These are phyloP conservation scores for Sarcophaga subvicina DNA, from an alignment of 2,888 invertebrate species.

Conservation along the genomic window DNA sequence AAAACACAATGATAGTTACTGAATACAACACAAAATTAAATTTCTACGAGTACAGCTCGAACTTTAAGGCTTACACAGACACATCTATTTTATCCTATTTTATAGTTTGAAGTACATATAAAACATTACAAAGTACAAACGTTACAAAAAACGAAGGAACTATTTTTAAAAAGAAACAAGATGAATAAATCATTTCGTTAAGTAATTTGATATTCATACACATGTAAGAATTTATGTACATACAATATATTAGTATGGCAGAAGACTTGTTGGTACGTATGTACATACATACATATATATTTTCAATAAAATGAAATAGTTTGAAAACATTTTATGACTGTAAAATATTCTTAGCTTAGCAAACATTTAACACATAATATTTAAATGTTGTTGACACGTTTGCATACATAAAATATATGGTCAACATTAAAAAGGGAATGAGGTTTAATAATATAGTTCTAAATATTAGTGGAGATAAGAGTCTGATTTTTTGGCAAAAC, in stretches of 20 bases:
- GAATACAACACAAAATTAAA: too few species aligned
- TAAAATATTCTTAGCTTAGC: slow-evolving; percentile 4
- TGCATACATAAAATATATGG: too few species aligned
- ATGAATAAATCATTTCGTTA: slow-evolving; percentile 17
- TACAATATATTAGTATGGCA: slow-evolving; percentile 5
- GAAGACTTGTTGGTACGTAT: slow-evolving; percentile 25
- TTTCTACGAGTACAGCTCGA: too few species aligned
- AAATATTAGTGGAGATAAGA: too few species aligned
- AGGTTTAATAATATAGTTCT: too few species aligned
- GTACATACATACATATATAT: background rate
- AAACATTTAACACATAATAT: too few species aligned
- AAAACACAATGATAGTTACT: too few species aligned
- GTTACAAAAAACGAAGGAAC: background rate
- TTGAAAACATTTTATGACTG: slow-evolving; percentile 47
- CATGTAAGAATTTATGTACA: background rate
- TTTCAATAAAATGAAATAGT: slow-evolving; percentile 29
- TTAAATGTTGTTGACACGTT: too few species aligned
- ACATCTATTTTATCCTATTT: background rate
- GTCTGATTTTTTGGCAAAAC: too few species aligned
- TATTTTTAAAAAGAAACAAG: background rate
- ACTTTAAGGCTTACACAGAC: background rate
- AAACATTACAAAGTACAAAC: slow-evolving; percentile 33
- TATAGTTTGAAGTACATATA: slow-evolving; percentile 11
- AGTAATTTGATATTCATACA: slow-evolving; percentile 40
- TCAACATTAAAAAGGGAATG: too few species aligned